Base-by-base conservation (phyloP, 1,140 invertebrate genomes). In the Lethrus apterus region DNA sequence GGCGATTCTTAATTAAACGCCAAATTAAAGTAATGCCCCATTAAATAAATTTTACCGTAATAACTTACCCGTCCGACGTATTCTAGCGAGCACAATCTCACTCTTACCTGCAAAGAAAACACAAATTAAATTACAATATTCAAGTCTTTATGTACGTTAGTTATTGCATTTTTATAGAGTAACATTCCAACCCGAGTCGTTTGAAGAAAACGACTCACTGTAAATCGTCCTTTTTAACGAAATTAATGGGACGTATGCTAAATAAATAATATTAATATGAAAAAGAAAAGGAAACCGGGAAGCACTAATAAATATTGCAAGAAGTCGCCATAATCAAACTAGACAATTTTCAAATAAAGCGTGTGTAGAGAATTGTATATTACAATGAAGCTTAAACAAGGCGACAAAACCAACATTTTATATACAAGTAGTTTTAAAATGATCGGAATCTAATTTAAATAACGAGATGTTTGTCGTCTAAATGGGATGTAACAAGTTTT, bases 81-180 rank as follows among this genome's bases (percentile, higher is more conserved):
- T n/a, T 36, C 14, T 36, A 4, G 18, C 8, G 18, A 19, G 44
- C 15, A 46, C 26, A 18, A 18, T 10, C 23, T 19, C 21, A 24
- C 11, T 38, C 54, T 53, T 50, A 56, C 54, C 54, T 56, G 54
- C 44, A 53, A 55, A 41, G 30, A 52, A 53, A 56, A 56, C 38
- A 44, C 44, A 56, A 56, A 56, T 56, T 56, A 55, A 55, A 55
- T 54, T 54, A 55, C 49, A 21, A 55, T 52, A 46, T 55, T 52
- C 49, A 47, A 29, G 43, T 36, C 34, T 52, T 50, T 49, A 46
- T 53, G 44, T 47, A 43, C 43, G 35, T 50, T 56, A 56, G 51
- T 56, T 56, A 53, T 50, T 56, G 43, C 51, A 53, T 56, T 56
- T 56, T 53, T 47, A 56, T 53, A 44, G 50, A 44, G 26, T 52